Base-by-base conservation (phyloP, 2,888 invertebrate genomes). In the Pilophorus perplexus region DNA sequence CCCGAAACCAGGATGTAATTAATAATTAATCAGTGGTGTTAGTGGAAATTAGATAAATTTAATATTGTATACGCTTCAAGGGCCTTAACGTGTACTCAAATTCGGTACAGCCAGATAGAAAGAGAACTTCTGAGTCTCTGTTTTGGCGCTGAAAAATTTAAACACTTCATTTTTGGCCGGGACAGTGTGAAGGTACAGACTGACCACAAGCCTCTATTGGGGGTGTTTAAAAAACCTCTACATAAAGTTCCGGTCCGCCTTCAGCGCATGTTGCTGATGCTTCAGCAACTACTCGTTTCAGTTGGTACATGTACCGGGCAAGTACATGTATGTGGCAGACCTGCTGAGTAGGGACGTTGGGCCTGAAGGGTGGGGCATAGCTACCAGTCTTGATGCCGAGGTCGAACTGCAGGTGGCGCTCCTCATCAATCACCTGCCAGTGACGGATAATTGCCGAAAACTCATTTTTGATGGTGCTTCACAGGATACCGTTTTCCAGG, bases 291-390 rank as follows among this genome's bases (percentile, higher is more conserved):
- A 68, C 54, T 27, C 52, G 5, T 50, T 70, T 3, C 25, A 22
- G 5, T 33, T 68, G 2, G 69, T 69, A 6, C 72, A 73, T 68
- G 70, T 64, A 37, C 72, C 73, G 4, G 74, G 72, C 23, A 74
- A 73, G 64, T 67, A 71, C 37, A 28, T 74, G 52, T 69, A 71
- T 48, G 67, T 74, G 46, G 70, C 73, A 14, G 72, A 73, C 65
- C 67, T 68, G 3, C 65, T 72, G 50, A 72, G 14, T 5, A 3
- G 65, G 12, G 16, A 65, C 55, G 12, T 71, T 16, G 22, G 71
- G 40, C 69, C 37, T 54, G 4, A 1, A 74, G 69, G 55, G 48
- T 60, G 71, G 28, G 62, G 42, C 33, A 40, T 67, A 59, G 71
- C 72, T 38, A 20, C 23, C 3, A 69, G 44, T 1, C 20, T 70